Conservation (phyloP, 2,888 invertebrate species). For the Hoplodrina ambigua region DNA sequence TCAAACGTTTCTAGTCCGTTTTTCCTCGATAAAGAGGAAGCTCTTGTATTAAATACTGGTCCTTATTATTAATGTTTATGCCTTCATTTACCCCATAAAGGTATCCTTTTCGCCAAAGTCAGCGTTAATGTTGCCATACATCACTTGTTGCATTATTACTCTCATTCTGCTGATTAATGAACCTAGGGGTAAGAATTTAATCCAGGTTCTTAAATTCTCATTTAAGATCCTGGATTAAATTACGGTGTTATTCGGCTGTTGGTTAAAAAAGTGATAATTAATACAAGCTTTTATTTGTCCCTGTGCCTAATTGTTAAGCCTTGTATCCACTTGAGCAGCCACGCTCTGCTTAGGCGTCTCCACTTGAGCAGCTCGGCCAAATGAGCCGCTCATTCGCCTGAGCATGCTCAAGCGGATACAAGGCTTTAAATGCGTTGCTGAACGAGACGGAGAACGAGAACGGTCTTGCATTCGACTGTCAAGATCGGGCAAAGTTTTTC, state of each 20-base stretch:
- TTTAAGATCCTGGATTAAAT: conserved; percentile 25
- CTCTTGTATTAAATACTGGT: conserved; percentile 7
- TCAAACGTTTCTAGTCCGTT: background rate
- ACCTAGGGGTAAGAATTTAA: conserved; percentile 50
- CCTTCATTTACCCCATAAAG: conserved; percentile 25
- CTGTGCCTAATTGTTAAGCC: too few relatives aligned
- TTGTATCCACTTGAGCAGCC: too few relatives aligned
- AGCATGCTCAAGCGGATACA: too few relatives aligned
- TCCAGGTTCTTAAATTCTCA: conserved; percentile 35
- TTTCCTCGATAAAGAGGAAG: background rate
- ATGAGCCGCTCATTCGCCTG: too few relatives aligned
- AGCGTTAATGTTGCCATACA: conserved; percentile 35
- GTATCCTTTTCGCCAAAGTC: conserved; percentile 25
- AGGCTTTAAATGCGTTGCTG: too few relatives aligned
- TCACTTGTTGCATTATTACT: conserved; percentile 54
- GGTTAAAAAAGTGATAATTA: background rate
- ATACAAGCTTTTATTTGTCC: too few relatives aligned
- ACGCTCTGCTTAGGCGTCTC: too few relatives aligned
- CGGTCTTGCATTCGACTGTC: too few relatives aligned
- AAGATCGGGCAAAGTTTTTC: background rate
- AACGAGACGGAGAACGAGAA: too few relatives aligned
- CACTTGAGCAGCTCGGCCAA: too few relatives aligned
- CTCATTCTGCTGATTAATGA: conserved; percentile 45
- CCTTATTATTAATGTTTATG: conserved; percentile 1
- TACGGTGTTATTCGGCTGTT: background rate